These are phyloP conservation scores for Archegozetes longisetosus DNA, from an alignment of 1,140 invertebrate genomes.

Conservation along the genomic window DNA sequence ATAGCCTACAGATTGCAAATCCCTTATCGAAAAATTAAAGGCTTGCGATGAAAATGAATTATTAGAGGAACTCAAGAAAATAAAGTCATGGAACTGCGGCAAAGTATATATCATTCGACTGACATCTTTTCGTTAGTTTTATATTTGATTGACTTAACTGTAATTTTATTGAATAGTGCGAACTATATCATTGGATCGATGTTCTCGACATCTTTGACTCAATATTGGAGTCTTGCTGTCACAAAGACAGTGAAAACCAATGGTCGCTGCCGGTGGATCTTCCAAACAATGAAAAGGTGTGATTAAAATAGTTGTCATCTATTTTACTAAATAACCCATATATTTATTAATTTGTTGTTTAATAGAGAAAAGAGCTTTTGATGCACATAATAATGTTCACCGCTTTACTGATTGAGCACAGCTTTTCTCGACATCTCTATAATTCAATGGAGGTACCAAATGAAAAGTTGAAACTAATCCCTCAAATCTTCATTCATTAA, in stretches of 20 bases:
- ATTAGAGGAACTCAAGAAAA: constrained; percentile 49
- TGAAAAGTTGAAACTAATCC: not conserved
- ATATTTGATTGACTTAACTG: not conserved
- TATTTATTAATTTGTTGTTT: constrained; percentile 24
- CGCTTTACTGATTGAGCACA: constrained; percentile 71
- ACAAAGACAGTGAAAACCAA: constrained; percentile 43
- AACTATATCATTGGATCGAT: constrained; percentile 78
- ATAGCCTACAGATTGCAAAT: constrained; percentile 61
- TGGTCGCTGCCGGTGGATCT: constrained; percentile 64
- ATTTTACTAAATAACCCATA: not conserved
- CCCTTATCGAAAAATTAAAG: constrained; percentile 57
- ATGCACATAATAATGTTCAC: constrained; percentile 66
- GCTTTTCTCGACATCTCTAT: constrained; percentile 74
- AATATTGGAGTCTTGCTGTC: constrained; percentile 56
- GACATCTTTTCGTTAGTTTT: not conserved
- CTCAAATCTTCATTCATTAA: constrained; percentile 1
- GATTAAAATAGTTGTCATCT: not conserved
- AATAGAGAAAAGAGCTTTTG: constrained; percentile 52
- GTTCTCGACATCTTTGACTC: constrained; percentile 66
- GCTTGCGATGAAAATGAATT: constrained; percentile 46
- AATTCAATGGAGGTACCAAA: constrained; percentile 56
- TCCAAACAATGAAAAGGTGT: constrained; percentile 41
- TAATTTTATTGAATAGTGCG: constrained; percentile 45
- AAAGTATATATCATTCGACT: constrained; percentile 36
- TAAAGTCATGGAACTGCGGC: constrained; percentile 72